A percentile compares a stretch with the other conserved stretches of the same genome.
These are phyloP conservation scores for Elgonia sp. DNA, from an alignment of 2,888 invertebrate species.

Conservation along the genomic window DNA sequence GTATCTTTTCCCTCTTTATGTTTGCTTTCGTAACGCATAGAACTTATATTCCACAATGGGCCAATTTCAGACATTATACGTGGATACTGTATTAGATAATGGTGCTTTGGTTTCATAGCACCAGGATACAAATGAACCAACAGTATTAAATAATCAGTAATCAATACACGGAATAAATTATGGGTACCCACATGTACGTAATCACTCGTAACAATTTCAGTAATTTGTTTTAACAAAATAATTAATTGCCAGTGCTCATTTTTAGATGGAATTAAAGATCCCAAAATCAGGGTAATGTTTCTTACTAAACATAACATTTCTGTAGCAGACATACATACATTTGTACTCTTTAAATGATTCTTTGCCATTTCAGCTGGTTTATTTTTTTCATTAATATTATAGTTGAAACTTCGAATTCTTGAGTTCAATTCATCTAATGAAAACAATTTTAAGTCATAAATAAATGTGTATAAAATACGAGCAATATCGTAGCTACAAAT, in stretches of 20 bases:
- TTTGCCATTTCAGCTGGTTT: conserved; percentile 50
- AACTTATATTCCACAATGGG: conserved; percentile 62
- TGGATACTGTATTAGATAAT: conserved; percentile 72
- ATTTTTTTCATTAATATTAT: conserved; percentile 49
- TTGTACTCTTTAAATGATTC: too few relatives aligned
- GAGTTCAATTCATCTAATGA: conserved; percentile 35
- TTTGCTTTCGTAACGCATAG: conserved; percentile 68
- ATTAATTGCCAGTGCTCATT: conserved; percentile 35
- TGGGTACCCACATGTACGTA: not conserved
- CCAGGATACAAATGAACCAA: not conserved
- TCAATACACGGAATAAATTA: too few relatives aligned
- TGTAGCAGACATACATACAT: conserved; percentile 34
- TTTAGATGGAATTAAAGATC: conserved; percentile 1
- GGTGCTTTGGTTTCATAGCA: conserved; percentile 73
- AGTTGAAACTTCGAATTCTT: conserved; percentile 57
- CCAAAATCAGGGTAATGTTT: conserved; percentile 54
- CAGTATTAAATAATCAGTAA: too few relatives aligned
- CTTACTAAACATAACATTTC: conserved; percentile 44
- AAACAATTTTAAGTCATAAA: conserved; percentile 28
- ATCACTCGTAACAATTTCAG: conserved; percentile 5
- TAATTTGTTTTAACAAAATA: conserved; percentile 20
- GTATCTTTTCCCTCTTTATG: not conserved
- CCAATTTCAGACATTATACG: conserved; percentile 60
- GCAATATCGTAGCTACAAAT: conserved; percentile 16
- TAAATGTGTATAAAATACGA: not conserved